Base-by-base conservation (phyloP, 23 tunicate genomes). In the Corella eumyota region DNA sequence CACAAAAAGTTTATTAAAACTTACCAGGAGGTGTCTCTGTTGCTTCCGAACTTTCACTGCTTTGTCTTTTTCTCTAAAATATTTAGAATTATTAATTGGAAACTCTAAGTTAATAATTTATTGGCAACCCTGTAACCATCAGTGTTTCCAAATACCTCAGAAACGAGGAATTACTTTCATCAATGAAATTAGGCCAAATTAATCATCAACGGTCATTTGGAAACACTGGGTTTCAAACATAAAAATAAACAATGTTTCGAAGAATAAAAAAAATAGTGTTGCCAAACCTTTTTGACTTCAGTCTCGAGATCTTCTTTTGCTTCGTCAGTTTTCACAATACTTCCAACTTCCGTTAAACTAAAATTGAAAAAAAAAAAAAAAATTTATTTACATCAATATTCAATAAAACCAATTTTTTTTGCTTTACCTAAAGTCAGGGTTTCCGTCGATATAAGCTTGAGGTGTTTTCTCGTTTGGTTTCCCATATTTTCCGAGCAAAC, bases 391-490 rank as follows among this genome's bases (percentile, higher is more conserved):
- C 11, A 30, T 15, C 11, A 33, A 60, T 22, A 19, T 19, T 50
- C 23, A 6, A 30, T 5, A 6, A 3, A 25, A 6, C 5, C 6
- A 50, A 59, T 20, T 37, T 6, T 11, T 52, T 26, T 17, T 17
- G 6, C 4, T 58, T 7, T 66, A 86, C 95, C 78, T 80, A 56
- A 34, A 73, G 56, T 75, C 96, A 28, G 85, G 85, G 74, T 74
- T 83, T 30, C 74, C 71, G 47, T 76, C 79, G 24, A 72, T 19
- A 60, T 82, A 88, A 6, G 67, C 74, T 56, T 73, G 53, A 9
- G 99, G 99, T 3, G 99, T 93, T 23, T 84, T 73, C 40, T 93
- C 99, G 69, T 93, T 93, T 32, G 95, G 90, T 64, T 93, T 84
- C 3, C 99, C 99, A 45, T 71, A 74, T 48, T 93, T 74, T 36